Evolutionary conservation across 2,113 vertebrate species (phyloP).

Genomic region (Manacus vitellinus): DNA sequence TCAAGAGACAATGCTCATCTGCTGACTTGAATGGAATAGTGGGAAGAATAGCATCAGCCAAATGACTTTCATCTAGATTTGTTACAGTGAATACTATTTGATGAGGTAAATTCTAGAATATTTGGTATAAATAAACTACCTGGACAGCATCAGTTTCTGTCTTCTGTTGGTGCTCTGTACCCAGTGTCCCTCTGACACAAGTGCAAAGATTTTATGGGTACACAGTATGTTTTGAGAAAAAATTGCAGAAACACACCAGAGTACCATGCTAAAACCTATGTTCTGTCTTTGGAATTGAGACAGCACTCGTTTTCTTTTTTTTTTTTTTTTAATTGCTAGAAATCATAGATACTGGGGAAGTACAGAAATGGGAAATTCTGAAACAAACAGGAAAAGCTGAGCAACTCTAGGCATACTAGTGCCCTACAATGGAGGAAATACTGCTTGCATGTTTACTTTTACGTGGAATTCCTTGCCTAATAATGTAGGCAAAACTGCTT

Average conservation of each 20-base stretch:
- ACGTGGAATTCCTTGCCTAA: not conserved
- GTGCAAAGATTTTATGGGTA: not conserved
- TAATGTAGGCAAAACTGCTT: not conserved
- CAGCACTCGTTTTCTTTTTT: not conserved
- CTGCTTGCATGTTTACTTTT: not conserved
- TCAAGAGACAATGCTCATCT: slow-evolving; percentile 19
- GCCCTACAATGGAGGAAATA: not conserved
- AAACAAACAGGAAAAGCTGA: not conserved
- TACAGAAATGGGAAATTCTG: not conserved
- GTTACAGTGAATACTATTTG: not conserved
- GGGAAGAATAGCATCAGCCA: slow-evolving; percentile 8
- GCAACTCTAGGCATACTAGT: not conserved
- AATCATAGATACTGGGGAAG: not conserved
- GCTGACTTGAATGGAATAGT: slow-evolving; percentile 34
- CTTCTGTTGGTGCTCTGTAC: not conserved
- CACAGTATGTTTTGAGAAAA: not conserved
- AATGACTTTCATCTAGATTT: not conserved
- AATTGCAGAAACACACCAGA: not conserved
- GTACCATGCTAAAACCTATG: not conserved
- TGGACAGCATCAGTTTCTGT: not conserved
- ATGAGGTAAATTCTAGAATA: slow-evolving; percentile 14
- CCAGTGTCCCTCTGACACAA: not conserved
- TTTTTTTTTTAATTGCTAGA: not conserved
- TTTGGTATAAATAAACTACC: not conserved
- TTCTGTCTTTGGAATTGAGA: not conserved